Conservation (phyloP, 2,888 invertebrate genomes). For the Orthosia cruda region DNA sequence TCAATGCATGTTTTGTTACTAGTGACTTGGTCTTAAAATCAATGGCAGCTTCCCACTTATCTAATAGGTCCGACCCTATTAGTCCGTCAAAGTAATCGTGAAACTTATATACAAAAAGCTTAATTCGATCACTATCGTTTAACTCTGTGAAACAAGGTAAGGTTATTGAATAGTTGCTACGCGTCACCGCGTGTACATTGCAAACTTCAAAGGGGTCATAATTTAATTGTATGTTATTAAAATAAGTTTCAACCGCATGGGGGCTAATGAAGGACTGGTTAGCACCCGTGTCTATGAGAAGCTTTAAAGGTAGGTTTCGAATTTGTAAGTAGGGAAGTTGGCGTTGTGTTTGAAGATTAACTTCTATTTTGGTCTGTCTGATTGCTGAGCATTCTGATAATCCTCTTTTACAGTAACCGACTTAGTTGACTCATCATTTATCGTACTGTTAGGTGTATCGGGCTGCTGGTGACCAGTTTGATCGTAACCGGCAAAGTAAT, state of each 20-base stretch:
- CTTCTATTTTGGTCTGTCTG: slow-evolving; percentile 4
- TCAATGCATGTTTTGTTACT: not conserved
- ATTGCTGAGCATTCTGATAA: too few relatives aligned
- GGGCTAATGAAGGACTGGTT: not conserved
- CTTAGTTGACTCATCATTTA: too few relatives aligned
- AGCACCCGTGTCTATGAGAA: too few relatives aligned
- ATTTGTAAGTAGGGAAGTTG: slow-evolving; percentile 6
- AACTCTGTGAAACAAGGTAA: too few relatives aligned
- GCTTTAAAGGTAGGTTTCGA: not conserved
- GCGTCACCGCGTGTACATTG: too few relatives aligned
- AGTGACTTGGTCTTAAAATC: slow-evolving; percentile 2
- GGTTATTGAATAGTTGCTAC: too few relatives aligned
- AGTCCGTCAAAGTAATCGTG: slow-evolving; percentile 3
- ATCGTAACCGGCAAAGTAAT: not conserved
- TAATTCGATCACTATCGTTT: not conserved
- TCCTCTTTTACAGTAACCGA: too few relatives aligned
- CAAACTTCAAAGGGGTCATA: not conserved
- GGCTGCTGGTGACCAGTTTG: not conserved
- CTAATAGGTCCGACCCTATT: not conserved
- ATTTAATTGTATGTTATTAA: not conserved
- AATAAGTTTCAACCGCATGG: not conserved
- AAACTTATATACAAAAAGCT: not conserved
- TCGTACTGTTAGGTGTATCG: too few relatives aligned
- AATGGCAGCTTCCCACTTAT: slow-evolving; percentile 3
- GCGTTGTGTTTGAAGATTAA: not conserved